Percentiles rank a stretch among this genome's conserved stretches.
Conservation (phyloP, 2,888 invertebrate species). For the Ornithoptera priamus region DNA sequence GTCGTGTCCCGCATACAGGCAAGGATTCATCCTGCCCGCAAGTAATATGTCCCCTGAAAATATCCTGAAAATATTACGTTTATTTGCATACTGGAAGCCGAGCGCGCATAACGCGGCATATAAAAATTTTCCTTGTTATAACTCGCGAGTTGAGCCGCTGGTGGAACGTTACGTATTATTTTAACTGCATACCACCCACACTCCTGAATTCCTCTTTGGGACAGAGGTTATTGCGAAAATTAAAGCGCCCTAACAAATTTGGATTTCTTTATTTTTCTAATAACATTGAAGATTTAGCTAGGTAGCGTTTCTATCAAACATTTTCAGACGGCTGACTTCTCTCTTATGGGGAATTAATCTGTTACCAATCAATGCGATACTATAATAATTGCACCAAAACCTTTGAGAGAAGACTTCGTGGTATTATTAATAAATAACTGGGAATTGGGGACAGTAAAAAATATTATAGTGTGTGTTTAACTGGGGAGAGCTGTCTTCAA, state of each 20-base stretch:
- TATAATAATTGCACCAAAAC: no score
- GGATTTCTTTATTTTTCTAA: no score
- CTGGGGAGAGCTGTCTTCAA: no score
- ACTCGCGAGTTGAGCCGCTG: constrained; percentile 32
- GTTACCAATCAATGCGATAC: no score
- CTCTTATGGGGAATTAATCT: no score
- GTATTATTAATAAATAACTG: no score
- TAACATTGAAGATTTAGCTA: no score
- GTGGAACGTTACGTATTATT: constrained; percentile 26
- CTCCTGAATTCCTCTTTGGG: constrained; percentile 6
- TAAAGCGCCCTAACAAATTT: background rate
- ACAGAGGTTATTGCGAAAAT: background rate
- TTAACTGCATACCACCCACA: constrained; percentile 32
- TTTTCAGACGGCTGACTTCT: no score
- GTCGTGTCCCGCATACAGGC: constrained; percentile 17
- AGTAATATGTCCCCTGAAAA: constrained; percentile 43
- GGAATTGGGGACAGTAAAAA: no score
- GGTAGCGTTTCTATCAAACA: no score
- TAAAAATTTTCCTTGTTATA: constrained; percentile 43
- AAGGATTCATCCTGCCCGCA: constrained; percentile 13
- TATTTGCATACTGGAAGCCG: constrained; percentile 47
- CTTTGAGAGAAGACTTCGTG: no score
- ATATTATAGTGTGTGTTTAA: no score
- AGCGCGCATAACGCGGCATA: constrained; percentile 38
- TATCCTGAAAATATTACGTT: constrained; percentile 46